A percentile compares a stretch with the other conserved stretches of the same genome.
Conservation (phyloP, 2,797 vertebrate species). For the Meriones psammophilus region DNA sequence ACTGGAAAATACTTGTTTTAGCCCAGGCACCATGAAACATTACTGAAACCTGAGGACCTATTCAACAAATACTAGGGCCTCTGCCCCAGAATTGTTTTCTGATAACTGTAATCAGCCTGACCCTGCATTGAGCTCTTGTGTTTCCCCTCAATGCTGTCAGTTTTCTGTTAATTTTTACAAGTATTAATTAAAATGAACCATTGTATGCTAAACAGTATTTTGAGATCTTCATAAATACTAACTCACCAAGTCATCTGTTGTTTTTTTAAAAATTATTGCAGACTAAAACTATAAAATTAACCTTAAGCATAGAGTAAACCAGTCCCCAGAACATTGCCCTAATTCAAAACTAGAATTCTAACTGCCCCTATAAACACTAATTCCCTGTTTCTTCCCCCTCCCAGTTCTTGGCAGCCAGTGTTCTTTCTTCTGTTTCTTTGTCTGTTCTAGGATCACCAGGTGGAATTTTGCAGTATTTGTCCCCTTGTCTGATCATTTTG, state of each 20-base stretch:
- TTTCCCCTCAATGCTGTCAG: neutral
- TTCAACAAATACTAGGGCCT: neutral
- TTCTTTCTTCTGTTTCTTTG: neutral
- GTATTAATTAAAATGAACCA: neutral
- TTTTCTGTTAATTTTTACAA: slow-evolving; percentile 28
- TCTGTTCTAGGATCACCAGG: neutral
- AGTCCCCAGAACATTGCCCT: neutral
- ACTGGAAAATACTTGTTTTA: neutral
- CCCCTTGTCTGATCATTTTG: neutral
- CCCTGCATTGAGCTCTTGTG: neutral
- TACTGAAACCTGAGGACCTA: neutral
- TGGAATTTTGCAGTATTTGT: neutral
- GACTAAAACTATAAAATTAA: neutral
- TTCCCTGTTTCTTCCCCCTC: too few species aligned
- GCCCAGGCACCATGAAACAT: neutral
- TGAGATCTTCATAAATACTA: neutral
- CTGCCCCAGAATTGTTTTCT: neutral
- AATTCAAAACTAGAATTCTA: neutral
- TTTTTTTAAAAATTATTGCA: neutral
- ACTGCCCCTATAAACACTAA: neutral
- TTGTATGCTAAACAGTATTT: neutral
- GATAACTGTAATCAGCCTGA: neutral
- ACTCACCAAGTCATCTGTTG: neutral
- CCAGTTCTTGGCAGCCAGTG: neutral
- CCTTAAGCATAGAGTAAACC: neutral